phyloP scores from a whole-genome alignment of 30 jellyfish, hydroid and myxozoan genomes.

The Aurelia coerulea region DNA sequence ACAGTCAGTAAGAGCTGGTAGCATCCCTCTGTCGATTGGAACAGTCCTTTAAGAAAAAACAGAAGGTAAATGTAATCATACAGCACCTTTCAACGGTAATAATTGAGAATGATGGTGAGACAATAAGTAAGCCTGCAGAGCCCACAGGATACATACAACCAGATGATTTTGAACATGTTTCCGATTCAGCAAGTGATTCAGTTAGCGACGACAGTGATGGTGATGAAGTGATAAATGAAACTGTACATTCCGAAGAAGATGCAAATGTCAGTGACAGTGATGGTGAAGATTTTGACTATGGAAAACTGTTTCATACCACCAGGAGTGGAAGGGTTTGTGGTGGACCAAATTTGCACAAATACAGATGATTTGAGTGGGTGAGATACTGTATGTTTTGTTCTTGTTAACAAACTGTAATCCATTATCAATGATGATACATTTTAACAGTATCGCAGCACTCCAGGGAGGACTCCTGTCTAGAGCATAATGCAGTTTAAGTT shows the following conservation, averaged over 20 bases:
- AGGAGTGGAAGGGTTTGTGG: constrained; percentile 27
- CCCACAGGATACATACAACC: neutral
- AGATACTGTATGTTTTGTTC: constrained; percentile 1
- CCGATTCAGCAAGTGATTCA: constrained; percentile 17
- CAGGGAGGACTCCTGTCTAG: too few species aligned
- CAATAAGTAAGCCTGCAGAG: constrained; percentile 10
- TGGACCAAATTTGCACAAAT: constrained; percentile 31
- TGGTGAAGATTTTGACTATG: constrained; percentile 6
- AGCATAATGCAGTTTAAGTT: too few species aligned
- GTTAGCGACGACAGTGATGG: constrained; percentile 26
- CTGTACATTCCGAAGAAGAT: constrained; percentile 30
- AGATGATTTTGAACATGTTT: constrained; percentile 4
- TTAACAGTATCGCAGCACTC: too few species aligned
- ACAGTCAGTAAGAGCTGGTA: too few species aligned
- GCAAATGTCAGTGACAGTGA: neutral
- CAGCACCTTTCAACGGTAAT: constrained; percentile 21
- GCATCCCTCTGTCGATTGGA: neutral
- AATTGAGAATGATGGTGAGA: neutral
- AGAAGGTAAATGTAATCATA: constrained; percentile 11
- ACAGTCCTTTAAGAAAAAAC: constrained; percentile 1
- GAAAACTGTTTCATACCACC: constrained; percentile 14
- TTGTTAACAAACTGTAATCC: neutral
- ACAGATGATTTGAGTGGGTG: constrained; percentile 21
- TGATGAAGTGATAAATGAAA: constrained; percentile 14
- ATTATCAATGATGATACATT: too few species aligned